These are phyloP conservation scores for Rachycentron canadum DNA, from an alignment of 2,797 vertebrate species.

Conservation along the genomic window DNA sequence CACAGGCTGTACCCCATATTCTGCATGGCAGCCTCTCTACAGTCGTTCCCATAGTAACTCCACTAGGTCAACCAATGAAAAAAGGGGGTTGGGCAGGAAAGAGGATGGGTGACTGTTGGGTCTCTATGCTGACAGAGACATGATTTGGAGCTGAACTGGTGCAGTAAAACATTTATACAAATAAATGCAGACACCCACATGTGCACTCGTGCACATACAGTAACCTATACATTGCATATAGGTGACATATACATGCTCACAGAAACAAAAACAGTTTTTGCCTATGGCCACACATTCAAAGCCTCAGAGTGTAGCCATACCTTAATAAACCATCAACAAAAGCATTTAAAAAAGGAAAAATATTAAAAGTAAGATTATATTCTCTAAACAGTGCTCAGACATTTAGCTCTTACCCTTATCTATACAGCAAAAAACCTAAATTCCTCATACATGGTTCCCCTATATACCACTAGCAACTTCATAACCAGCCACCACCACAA, in stretches of 20 bases:
- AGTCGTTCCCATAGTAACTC: slow-evolving; percentile 86
- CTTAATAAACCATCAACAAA: not conserved
- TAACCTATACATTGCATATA: slow-evolving; percentile 6
- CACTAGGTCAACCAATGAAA: slow-evolving; percentile 90
- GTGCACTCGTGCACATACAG: not conserved
- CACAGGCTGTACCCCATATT: slow-evolving; percentile 79
- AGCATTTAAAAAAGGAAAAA: not conserved
- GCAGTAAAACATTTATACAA: slow-evolving; percentile 52
- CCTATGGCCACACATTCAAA: too few species aligned
- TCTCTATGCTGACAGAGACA: slow-evolving; percentile 48
- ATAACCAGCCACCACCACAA: not conserved
- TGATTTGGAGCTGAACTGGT: slow-evolving; percentile 70
- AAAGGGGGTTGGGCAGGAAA: slow-evolving; percentile 80
- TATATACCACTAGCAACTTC: not conserved
- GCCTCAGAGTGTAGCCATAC: too few species aligned
- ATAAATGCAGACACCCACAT: slow-evolving; percentile 10
- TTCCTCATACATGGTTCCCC: not conserved
- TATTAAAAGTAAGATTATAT: not conserved
- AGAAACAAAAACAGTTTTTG: too few species aligned
- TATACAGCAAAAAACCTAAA: not conserved
- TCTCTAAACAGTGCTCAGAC: not conserved
- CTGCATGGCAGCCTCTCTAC: slow-evolving; percentile 81
- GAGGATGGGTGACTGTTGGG: slow-evolving; percentile 57
- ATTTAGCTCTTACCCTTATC: slow-evolving; percentile 3
- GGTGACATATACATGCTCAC: too few species aligned